phyloP scores from a whole-genome alignment of 2,113 vertebrate species.

The Cephalopholis sonnerati region DNA sequence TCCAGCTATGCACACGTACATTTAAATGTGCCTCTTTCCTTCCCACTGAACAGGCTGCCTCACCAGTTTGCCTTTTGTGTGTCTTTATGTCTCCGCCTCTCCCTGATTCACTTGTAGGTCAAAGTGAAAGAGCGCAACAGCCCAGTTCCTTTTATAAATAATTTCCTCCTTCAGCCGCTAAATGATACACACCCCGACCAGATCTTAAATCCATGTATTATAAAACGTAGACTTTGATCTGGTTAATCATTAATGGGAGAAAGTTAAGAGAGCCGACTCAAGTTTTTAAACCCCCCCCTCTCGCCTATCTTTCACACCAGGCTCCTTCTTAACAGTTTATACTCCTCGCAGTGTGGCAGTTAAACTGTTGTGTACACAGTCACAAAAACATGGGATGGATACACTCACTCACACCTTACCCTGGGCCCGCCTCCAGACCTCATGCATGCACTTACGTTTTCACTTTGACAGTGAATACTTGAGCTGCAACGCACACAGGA shows the following conservation, averaged over 20 bases:
- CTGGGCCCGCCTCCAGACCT: slow-evolving; percentile 73
- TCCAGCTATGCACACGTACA: slow-evolving; percentile 23
- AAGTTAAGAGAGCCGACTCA: slow-evolving; percentile 10
- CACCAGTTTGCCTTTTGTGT: slow-evolving; percentile 15
- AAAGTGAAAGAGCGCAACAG: background rate
- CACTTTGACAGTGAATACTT: slow-evolving; percentile 80
- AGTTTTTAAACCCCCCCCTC: background rate
- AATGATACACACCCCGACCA: background rate
- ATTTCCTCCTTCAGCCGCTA: background rate
- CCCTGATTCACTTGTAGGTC: background rate
- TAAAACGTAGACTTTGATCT: slow-evolving; percentile 49
- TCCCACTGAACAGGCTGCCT: slow-evolving; percentile 28
- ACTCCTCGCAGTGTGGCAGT: slow-evolving; percentile 48
- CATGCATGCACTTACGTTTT: slow-evolving; percentile 78
- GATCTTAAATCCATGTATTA: slow-evolving; percentile 9
- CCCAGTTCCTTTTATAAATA: background rate
- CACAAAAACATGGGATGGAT: background rate
- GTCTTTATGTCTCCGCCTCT: background rate
- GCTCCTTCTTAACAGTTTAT: background rate
- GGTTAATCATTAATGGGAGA: slow-evolving; percentile 53
- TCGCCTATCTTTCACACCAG: background rate
- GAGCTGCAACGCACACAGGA: slow-evolving; percentile 78
- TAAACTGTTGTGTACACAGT: slow-evolving; percentile 55
- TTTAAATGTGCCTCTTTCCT: slow-evolving; percentile 35
- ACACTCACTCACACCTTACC: slow-evolving; percentile 50